Percentiles rank a stretch among this genome's conserved stretches.
Conservation (phyloP, 92 coral and sea anemone species). For the Epizoanthus fatuus region DNA sequence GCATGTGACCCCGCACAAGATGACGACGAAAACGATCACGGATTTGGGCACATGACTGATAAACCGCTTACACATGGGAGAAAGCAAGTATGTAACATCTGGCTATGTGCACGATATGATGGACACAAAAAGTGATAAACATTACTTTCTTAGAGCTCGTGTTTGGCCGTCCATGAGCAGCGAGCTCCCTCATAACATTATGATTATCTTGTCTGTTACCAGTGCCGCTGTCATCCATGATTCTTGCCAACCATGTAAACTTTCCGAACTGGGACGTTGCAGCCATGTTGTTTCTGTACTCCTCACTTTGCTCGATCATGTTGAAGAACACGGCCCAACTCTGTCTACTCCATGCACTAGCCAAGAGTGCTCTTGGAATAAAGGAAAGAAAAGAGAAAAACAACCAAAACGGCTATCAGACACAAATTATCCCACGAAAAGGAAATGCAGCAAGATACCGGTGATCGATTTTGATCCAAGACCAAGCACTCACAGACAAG, state of each 20-base stretch:
- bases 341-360: constrained; percentile 27
- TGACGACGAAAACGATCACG: constrained; percentile 30
- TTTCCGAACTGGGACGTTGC: constrained; percentile 3
- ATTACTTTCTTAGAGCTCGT: constrained; percentile 65
- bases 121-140: constrained; percentile 34
- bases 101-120: constrained; percentile 61
- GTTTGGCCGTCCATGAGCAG: constrained; percentile 74
- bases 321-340: constrained; percentile 31
- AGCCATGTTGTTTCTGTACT: constrained; percentile 11
- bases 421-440: constrained; percentile 55
- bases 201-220: constrained; percentile 36
- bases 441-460: constrained; percentile 23
- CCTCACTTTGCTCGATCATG: constrained; percentile 41
- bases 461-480: constrained; percentile 73
- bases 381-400: constrained; percentile 48
- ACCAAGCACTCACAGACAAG: constrained; percentile 57
- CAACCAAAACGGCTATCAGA: constrained; percentile 39
- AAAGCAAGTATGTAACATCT: constrained; percentile 66
- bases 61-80: constrained; percentile 61
- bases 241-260: constrained; percentile 15
- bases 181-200: constrained; percentile 41
- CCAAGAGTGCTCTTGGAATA: constrained; percentile 41
- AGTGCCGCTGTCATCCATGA: constrained; percentile 48
- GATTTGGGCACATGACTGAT: constrained; percentile 71
- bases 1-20: constrained; percentile 4